These are phyloP conservation scores for Dicyrtomina minuta DNA, from an alignment of 2,888 invertebrate species.

Conservation along the genomic window DNA sequence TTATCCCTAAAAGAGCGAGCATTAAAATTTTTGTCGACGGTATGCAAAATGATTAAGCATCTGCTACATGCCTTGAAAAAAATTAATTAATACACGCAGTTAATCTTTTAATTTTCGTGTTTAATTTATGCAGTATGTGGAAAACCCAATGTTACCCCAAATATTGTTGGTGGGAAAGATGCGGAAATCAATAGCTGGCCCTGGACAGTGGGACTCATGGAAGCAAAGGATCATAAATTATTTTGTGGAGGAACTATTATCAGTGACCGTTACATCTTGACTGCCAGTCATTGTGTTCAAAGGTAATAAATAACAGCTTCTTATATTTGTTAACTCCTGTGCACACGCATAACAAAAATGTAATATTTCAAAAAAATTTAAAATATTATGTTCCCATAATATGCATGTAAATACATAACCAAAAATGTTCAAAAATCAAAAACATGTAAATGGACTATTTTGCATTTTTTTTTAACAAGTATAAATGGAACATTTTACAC, in stretches of 20 bases:
- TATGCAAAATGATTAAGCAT: no score
- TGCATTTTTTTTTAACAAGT: no score
- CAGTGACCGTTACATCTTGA: constrained; percentile 33
- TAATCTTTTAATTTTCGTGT: no score
- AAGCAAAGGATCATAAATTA: constrained; percentile 1
- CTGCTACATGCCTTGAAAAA: no score
- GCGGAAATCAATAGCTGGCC: constrained; percentile 2
- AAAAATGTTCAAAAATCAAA: no score
- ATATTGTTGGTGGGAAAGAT: constrained; percentile 8
- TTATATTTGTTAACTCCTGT: background rate
- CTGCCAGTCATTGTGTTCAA: constrained; percentile 50
- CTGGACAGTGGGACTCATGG: constrained; percentile 14
- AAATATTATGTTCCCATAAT: no score
- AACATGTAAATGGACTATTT: no score
- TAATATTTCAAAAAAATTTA: background rate
- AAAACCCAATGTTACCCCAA: background rate
- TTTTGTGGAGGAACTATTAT: constrained; percentile 38
- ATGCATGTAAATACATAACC: constrained; percentile 2
- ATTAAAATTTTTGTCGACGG: no score
- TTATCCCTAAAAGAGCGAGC: no score
- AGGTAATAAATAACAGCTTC: constrained; percentile 33
- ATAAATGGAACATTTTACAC: no score
- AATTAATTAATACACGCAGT: no score
- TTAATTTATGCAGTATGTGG: constrained; percentile 20
- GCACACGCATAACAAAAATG: background rate